These are phyloP conservation scores for Tuta absoluta DNA, from an alignment of 2,888 invertebrate species.

Conservation along the genomic window DNA sequence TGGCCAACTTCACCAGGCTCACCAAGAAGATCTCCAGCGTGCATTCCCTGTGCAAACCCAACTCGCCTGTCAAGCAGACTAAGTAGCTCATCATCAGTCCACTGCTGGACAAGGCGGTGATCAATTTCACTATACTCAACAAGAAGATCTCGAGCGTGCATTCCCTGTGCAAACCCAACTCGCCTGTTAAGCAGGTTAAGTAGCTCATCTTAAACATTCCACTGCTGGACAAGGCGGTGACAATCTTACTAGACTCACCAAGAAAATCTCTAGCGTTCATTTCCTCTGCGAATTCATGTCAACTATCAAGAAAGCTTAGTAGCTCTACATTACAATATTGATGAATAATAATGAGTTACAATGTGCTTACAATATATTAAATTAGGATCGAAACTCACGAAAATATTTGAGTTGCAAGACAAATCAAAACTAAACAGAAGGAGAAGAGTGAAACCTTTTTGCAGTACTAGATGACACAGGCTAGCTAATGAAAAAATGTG, in stretches of 20 bases:
- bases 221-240: slow-evolving; percentile 59
- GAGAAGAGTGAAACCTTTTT: no score
- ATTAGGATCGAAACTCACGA: no score
- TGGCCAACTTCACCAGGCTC: slow-evolving; percentile 67
- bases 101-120: not conserved
- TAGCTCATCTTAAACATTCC: not conserved
- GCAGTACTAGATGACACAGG: no score
- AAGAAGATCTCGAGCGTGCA: not conserved
- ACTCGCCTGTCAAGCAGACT: not conserved
- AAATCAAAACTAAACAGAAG: no score
- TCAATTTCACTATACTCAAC: not conserved
- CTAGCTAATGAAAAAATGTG: no score
- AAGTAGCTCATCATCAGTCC: not conserved
- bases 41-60: slow-evolving; percentile 52
- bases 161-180: not conserved
- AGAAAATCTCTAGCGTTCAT: slow-evolving; percentile 66
- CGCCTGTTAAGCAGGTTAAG: not conserved
- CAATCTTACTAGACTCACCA: slow-evolving; percentile 69
- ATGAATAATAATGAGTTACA: no score
- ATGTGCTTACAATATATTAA: no score
- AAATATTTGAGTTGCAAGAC: no score
- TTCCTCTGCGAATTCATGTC: slow-evolving; percentile 48
- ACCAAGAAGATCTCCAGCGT: slow-evolving; percentile 69
- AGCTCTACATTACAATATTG: not conserved
- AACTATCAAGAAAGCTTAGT: not conserved